Conservation (phyloP, 2,113 vertebrate genomes). For the Hydropotes inermis region DNA sequence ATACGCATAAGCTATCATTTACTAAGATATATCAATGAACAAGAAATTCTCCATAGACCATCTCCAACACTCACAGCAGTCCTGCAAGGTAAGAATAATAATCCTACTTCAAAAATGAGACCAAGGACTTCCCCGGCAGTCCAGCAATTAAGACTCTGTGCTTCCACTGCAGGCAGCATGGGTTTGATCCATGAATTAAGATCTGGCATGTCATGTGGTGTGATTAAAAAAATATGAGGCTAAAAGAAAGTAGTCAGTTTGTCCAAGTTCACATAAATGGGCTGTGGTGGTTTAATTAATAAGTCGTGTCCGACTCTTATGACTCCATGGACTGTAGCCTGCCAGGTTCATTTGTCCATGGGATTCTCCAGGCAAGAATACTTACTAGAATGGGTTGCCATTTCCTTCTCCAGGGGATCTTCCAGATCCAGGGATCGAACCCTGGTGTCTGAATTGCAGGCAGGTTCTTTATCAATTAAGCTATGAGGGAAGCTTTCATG, state of each 20-base stretch:
- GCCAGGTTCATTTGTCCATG: neutral
- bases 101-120: neutral
- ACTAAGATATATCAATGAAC: neutral
- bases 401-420: neutral
- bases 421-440: neutral
- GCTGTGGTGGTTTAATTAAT: neutral
- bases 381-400: neutral
- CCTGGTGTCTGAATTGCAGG: neutral
- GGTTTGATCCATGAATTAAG: neutral
- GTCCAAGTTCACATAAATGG: neutral
- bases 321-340: neutral
- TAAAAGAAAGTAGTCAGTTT: neutral
- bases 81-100: neutral
- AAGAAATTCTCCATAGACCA: neutral
- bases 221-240: neutral
- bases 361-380: neutral
- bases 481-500: neutral
- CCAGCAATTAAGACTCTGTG: neutral
- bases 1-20: neutral
- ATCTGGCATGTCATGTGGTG: neutral
- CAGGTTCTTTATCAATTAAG: neutral
- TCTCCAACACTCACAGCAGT: neutral
- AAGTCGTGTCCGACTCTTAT: neutral
- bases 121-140: neutral
- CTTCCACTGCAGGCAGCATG: neutral